phyloP scores from a whole-genome alignment of 2,888 invertebrate species.

The Trachelus troglodyta region DNA sequence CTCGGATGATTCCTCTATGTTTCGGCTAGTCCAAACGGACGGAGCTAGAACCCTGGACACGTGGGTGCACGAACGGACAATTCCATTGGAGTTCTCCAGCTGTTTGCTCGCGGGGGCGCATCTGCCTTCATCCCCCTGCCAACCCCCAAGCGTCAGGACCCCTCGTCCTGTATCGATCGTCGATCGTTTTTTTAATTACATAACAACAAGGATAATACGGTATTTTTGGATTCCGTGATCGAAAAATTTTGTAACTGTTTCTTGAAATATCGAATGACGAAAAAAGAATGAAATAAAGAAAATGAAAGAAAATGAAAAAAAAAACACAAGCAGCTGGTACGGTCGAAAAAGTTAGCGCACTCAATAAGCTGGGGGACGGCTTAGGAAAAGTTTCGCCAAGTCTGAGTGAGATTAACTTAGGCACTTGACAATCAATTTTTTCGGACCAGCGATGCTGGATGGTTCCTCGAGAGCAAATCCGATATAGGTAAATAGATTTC shows the following conservation, averaged over 20 bases:
- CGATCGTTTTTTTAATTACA: background rate
- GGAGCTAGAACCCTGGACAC: slow-evolving; percentile 31
- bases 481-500: slow-evolving; percentile 50
- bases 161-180: background rate
- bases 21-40: slow-evolving; percentile 36
- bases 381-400: background rate
- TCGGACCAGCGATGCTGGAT: background rate
- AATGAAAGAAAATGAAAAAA: background rate
- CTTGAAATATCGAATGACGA: background rate
- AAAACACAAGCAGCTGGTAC: background rate
- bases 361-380: background rate
- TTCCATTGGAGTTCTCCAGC: slow-evolving; percentile 36
- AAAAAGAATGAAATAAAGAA: no score
- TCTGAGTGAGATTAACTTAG: background rate
- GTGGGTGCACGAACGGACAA: slow-evolving; percentile 40
- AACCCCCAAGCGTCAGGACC: background rate
- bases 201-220: background rate
- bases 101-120: slow-evolving; percentile 58
- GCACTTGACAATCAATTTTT: background rate
- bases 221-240: background rate
- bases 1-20: slow-evolving; percentile 22
- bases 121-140: slow-evolving; percentile 44
- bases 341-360: background rate
- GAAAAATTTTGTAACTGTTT: background rate
- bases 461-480: slow-evolving; percentile 26